Evolutionary conservation across 2,113 vertebrate genomes (phyloP).

Genomic region (Microtus richardsoni): DNA sequence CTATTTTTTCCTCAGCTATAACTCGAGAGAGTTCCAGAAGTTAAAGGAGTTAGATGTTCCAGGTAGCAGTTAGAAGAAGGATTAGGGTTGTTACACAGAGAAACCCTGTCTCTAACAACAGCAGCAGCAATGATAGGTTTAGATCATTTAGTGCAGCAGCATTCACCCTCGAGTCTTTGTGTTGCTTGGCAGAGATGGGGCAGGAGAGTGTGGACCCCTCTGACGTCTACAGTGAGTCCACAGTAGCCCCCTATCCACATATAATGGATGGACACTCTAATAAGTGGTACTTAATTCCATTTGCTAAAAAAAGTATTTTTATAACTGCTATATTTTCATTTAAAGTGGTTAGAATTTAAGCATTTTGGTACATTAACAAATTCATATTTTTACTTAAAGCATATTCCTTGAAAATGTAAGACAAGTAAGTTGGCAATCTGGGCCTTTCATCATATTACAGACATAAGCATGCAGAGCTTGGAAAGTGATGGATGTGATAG

Average conservation of each 20-base stretch:
- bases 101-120: too few species aligned
- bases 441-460: background rate
- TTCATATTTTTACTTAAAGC: slow-evolving; percentile 50
- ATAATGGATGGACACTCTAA: background rate
- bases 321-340: slow-evolving; percentile 2
- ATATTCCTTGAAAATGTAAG: slow-evolving; percentile 42
- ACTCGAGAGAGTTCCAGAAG: slow-evolving; percentile 37
- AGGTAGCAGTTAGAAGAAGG: background rate
- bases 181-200: background rate
- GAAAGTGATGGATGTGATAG: background rate
- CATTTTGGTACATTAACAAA: background rate
- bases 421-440: background rate
- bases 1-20: background rate
- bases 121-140: background rate
- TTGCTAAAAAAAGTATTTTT: slow-evolving; percentile 21
- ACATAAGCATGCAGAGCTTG: background rate
- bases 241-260: background rate
- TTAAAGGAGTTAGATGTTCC: background rate
- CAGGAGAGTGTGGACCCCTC: background rate
- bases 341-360: slow-evolving; percentile 30
- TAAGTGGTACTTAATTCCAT: background rate
- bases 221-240: background rate
- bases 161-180: background rate
- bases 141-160: background rate
- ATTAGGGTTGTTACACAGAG: background rate